Conservation (phyloP, 2,888 invertebrate species). For the Drosophila multiciliata region DNA sequence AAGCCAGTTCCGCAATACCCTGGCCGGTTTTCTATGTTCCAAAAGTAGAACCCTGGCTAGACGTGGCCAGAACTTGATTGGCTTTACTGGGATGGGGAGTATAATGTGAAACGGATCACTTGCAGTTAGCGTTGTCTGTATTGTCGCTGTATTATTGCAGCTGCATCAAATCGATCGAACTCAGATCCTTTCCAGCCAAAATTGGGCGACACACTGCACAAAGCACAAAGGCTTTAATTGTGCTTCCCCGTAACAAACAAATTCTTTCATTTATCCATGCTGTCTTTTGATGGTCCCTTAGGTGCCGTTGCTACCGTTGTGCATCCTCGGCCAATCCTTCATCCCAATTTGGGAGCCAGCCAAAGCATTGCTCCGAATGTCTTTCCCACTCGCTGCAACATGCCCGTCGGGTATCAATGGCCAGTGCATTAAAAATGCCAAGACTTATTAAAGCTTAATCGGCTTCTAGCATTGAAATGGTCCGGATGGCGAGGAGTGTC, state of each 20-base stretch:
- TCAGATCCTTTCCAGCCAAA: neutral
- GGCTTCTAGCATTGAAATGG: constrained; percentile 29
- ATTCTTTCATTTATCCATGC: neutral
- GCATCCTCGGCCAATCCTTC: neutral
- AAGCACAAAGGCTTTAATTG: neutral
- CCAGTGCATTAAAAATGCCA: constrained; percentile 47
- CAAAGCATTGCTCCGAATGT: neutral
- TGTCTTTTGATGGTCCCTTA: neutral
- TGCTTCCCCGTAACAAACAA: neutral
- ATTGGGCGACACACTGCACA: neutral
- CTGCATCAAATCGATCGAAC: neutral
- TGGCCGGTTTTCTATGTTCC: constrained; percentile 14
- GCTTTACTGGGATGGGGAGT: constrained; percentile 37
- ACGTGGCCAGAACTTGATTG: constrained; percentile 54
- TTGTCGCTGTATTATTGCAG: neutral
- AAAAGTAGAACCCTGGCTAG: constrained; percentile 18
- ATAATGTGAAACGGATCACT: neutral
- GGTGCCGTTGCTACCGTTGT: neutral
- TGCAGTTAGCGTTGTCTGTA: neutral
- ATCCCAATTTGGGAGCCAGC: constrained; percentile 37
- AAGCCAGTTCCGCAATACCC: constrained; percentile 10
- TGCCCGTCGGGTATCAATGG: constrained; percentile 25
- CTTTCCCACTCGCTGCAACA: neutral
- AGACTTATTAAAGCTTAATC: constrained; percentile 48
- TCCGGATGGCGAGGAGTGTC: constrained; percentile 4